Evolutionary conservation across 2,797 vertebrate genomes (phyloP).

Genomic region (Sebastes kiyomatsui): DNA sequence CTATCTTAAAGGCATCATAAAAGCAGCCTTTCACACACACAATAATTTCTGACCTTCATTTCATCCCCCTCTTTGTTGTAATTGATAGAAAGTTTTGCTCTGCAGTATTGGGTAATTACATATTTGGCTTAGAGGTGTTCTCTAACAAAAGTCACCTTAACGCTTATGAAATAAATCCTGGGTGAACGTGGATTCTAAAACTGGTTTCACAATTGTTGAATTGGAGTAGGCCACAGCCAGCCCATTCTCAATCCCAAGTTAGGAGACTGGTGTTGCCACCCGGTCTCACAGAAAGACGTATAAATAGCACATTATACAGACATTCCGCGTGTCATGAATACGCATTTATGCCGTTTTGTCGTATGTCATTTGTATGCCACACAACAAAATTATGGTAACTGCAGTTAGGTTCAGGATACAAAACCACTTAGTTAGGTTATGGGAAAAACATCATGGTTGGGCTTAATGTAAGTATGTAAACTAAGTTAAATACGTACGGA

Average conservation of each 20-base stretch:
- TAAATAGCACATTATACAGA: no score
- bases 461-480: no score
- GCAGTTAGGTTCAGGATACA: no score
- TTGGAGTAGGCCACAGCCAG: background rate
- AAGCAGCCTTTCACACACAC: background rate
- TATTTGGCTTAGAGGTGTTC: background rate
- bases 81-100: constrained; percentile 12
- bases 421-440: no score
- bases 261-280: no score
- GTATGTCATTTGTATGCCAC: no score
- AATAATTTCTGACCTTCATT: constrained; percentile 5
- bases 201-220: background rate
- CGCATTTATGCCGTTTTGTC: no score
- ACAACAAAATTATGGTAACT: no score
- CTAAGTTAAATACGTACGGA: no score
- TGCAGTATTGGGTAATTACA: constrained; percentile 5
- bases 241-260: background rate
- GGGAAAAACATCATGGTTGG: no score
- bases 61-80: background rate
- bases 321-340: no score
- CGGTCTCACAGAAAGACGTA: no score
- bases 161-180: background rate
- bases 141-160: background rate
- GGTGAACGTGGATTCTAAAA: background rate
- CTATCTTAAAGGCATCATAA: constrained; percentile 14